Evolutionary conservation across 2,113 vertebrate species (phyloP), one percentile per base, ranked within the genome.

Genomic region (Spea bombifrons): DNA sequence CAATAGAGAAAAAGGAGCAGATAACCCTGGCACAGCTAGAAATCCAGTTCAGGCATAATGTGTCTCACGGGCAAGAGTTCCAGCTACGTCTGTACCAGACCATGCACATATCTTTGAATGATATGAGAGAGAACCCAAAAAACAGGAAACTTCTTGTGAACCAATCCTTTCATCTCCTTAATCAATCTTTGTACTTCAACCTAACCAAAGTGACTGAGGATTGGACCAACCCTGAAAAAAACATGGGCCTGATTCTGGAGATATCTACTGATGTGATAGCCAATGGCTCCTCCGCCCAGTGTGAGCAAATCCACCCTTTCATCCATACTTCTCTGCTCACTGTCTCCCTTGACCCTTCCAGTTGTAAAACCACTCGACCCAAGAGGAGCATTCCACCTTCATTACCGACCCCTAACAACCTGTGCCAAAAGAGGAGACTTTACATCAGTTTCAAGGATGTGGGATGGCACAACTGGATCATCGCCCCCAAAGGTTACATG

Each of bases 381-480:
- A 89, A 85, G 78, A 95, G 83, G 88, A 90, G 4, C 66, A 89
- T 61, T 5, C 0, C 0, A 3, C 0, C 71, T 7, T 82, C 88
- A 4, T 52, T 88, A 0, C 15, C 90, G 0, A 81, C 84, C 0
- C 84, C 88, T 0, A 93, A 92, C 81, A 90, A 85, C 0, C 82
- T 96, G 5, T 99, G 97, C 88, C 94, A 92, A 12, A 86, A 95
- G 0, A 88, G 96, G 1, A 88, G 92, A 0, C 91, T 99, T 13
- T 97, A 96, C 83, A 92, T 99, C 64, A 95, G 94, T 88, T 99
- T 99, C 87, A 94, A 90, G 3, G 97, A 99, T 4, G 94, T 99
- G 3, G 96, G 96, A 43, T 99, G 97, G 97, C 94, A 97, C 85
- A 94, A 95, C 80, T 99, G 97, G 97, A 95, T 99, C 82, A 99